phyloP scores from a whole-genome alignment of 2,113 vertebrate species.

The Phyllopteryx taeniolatus region DNA sequence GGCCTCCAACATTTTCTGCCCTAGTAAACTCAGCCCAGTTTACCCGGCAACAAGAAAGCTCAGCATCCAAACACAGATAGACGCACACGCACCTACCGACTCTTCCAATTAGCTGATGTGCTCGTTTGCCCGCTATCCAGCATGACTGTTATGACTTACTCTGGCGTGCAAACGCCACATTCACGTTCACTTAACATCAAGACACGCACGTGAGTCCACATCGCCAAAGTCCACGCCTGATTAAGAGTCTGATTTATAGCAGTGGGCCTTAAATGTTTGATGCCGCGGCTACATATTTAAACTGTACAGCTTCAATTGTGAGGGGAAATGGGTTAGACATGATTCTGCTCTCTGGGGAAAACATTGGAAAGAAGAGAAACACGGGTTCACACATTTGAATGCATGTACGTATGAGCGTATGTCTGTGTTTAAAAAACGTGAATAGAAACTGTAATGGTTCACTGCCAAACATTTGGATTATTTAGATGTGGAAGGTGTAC shows the following conservation, averaged over 20 bases:
- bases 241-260: constrained; percentile 48
- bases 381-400: constrained; percentile 21
- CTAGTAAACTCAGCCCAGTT: constrained; percentile 73
- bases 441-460: constrained; percentile 3
- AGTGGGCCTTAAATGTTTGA: constrained; percentile 59
- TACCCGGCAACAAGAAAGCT: constrained; percentile 48
- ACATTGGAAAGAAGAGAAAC: constrained; percentile 26
- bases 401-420: neutral
- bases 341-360: constrained; percentile 39
- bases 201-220: constrained; percentile 25
- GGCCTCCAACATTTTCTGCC: constrained; percentile 71
- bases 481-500: neutral
- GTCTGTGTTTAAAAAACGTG: constrained; percentile 5
- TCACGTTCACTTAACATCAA: constrained; percentile 48
- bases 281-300: constrained; percentile 57
- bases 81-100: constrained; percentile 10
- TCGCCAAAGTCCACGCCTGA: constrained; percentile 28
- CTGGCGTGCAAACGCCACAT: constrained; percentile 30
- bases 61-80: constrained; percentile 35
- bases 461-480: neutral
- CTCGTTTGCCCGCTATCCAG: constrained; percentile 13
- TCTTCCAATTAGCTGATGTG: constrained; percentile 36
- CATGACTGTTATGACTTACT: constrained; percentile 35
- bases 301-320: constrained; percentile 49
- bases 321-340: constrained; percentile 52